Evolutionary conservation across 1,140 invertebrate genomes (phyloP).

Genomic region (Medauroidea extradentata): DNA sequence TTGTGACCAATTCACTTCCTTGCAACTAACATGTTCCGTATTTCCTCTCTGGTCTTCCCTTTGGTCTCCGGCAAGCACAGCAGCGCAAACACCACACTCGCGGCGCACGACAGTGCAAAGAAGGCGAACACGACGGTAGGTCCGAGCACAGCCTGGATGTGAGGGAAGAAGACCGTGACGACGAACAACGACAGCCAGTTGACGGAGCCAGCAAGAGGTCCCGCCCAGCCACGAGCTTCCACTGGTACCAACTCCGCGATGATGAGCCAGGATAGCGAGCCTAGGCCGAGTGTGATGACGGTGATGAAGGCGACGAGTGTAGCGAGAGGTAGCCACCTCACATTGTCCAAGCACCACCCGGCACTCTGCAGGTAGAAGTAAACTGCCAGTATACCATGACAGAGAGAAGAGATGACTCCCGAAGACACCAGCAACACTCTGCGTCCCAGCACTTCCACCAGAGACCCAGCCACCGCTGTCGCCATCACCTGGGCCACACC

Average conservation of each 20-base stretch:
- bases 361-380: conserved; percentile 65
- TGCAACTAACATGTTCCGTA: no score
- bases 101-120: conserved; percentile 47
- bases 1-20: no score
- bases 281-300: conserved; percentile 45
- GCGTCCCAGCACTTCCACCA: conserved; percentile 79
- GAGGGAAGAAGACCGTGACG: conserved; percentile 50
- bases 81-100: conserved; percentile 48
- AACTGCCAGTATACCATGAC: conserved; percentile 61
- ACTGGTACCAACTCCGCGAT: conserved; percentile 42
- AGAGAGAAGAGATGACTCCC: conserved; percentile 66
- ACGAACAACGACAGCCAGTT: conserved; percentile 53
- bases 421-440: conserved; percentile 83
- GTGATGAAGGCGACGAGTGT: conserved; percentile 45
- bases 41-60: conserved; percentile 51
- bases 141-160: conserved; percentile 43
- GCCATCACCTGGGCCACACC: conserved; percentile 41
- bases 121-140: conserved; percentile 50
- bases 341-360: conserved; percentile 16
- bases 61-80: conserved; percentile 57
- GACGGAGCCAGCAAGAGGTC: conserved; percentile 43
- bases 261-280: conserved; percentile 47
- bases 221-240: conserved; percentile 48
- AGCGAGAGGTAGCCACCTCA: conserved; percentile 48
- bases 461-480: conserved; percentile 69